Evolutionary conservation across 2,888 invertebrate genomes (phyloP).

Genomic region (Cephus sareptanus): DNA sequence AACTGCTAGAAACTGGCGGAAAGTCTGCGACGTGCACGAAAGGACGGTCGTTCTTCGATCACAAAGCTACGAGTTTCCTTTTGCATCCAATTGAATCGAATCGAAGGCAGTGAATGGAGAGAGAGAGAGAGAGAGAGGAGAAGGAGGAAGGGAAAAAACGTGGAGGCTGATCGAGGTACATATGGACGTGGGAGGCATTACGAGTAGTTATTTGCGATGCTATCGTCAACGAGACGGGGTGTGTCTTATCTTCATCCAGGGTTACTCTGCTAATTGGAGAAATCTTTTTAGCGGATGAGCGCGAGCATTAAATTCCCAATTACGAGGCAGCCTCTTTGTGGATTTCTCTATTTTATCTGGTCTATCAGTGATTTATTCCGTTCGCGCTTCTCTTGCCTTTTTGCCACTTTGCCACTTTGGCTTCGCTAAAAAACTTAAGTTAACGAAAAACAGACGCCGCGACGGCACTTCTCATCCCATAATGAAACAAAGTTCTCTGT

Average conservation of each 20-base stretch:
- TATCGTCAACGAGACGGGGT: conserved; percentile 43
- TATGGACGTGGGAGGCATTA: conserved; percentile 38
- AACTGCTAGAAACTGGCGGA: too few relatives aligned
- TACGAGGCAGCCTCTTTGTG: conserved; percentile 35
- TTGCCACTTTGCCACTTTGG: too few relatives aligned
- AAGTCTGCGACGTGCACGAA: too few relatives aligned
- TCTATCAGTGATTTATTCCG: conserved; percentile 1
- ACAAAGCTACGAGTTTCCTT: too few relatives aligned
- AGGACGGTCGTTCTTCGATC: too few relatives aligned
- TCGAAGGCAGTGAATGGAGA: too few relatives aligned
- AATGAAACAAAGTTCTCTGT: too few relatives aligned
- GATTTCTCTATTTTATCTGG: conserved; percentile 23
- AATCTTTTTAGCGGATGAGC: conserved; percentile 48
- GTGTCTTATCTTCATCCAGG: conserved; percentile 53
- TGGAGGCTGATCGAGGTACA: conserved; percentile 24
- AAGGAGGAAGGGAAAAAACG: background rate
- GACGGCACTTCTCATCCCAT: too few relatives aligned
- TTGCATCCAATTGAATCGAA: too few relatives aligned
- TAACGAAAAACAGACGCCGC: too few relatives aligned
- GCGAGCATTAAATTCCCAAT: conserved; percentile 50
- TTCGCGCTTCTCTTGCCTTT: background rate
- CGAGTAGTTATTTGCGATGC: conserved; percentile 46
- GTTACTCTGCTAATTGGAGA: conserved; percentile 56
- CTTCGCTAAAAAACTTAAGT: too few relatives aligned
- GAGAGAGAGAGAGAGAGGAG: background rate